These are phyloP conservation scores for Drosophila tani DNA, from an alignment of 1,140 invertebrate genomes.

Conservation along the genomic window DNA sequence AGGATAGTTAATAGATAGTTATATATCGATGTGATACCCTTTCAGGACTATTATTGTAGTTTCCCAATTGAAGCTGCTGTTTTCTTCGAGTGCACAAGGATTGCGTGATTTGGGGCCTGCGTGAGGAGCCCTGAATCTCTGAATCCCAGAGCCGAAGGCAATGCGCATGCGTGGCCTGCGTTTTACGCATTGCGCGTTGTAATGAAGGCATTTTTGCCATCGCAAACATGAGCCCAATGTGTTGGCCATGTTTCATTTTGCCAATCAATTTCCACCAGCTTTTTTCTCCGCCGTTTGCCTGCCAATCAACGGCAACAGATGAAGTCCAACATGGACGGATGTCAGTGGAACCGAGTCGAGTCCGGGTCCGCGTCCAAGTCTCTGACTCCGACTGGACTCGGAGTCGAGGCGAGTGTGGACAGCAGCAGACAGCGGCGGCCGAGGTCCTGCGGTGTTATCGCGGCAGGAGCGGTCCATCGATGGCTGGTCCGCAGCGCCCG, in stretches of 20 bases:
- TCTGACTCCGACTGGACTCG: background rate
- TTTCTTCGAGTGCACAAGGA: conserved; percentile 11
- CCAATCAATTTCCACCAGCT: conserved; percentile 69
- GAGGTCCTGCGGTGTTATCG: conserved; percentile 74
- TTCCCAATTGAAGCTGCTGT: background rate
- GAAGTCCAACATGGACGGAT: conserved; percentile 63
- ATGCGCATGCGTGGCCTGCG: conserved; percentile 77
- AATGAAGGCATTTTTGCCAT: conserved; percentile 82
- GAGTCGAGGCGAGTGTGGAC: conserved; percentile 66
- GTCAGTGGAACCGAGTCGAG: conserved; percentile 21
- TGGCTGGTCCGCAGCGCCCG: conserved; percentile 16
- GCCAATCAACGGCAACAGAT: conserved; percentile 77
- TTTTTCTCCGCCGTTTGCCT: conserved; percentile 52
- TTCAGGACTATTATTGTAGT: too few species aligned
- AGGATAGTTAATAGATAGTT: too few species aligned
- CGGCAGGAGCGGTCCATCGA: conserved; percentile 56
- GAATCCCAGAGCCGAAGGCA: conserved; percentile 18
- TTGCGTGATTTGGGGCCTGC: conserved; percentile 58
- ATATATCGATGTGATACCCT: background rate
- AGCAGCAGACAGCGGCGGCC: conserved; percentile 66
- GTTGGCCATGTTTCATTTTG: conserved; percentile 77
- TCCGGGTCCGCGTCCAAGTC: background rate
- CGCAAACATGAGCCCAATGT: conserved; percentile 57
- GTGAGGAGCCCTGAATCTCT: conserved; percentile 46
- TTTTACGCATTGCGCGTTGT: conserved; percentile 76